phyloP scores from a whole-genome alignment of 2,888 invertebrate species.

The Tetragonula carbonaria region DNA sequence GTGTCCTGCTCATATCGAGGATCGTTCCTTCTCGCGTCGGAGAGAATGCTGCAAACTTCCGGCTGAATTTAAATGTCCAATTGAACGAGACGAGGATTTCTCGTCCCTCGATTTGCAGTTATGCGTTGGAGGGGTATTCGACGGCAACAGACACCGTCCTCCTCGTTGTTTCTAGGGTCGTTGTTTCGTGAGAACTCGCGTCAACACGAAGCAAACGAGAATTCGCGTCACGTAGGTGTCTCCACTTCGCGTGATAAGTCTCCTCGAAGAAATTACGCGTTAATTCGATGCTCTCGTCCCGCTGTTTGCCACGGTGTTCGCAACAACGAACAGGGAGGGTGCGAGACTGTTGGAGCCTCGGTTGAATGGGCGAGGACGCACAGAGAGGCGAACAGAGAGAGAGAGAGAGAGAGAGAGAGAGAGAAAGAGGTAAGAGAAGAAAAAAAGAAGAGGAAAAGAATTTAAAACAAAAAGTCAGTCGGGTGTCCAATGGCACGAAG shows the following conservation, averaged over 20 bases:
- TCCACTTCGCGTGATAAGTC: conserved; percentile 63
- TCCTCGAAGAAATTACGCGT: conserved; percentile 55
- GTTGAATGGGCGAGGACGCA: conserved; percentile 49
- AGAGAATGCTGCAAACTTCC: conserved; percentile 56
- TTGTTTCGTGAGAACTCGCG: conserved; percentile 41
- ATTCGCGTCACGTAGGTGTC: conserved; percentile 53
- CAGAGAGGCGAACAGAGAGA: neutral
- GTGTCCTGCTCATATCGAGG: conserved; percentile 18
- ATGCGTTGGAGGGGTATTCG: conserved; percentile 4
- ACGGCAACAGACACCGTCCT: conserved; percentile 40
- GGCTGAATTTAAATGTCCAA: conserved; percentile 71
- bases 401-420: neutral
- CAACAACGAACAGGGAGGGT: conserved; percentile 47
- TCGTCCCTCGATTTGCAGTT: conserved; percentile 45
- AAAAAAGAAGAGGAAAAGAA: conserved; percentile 40
- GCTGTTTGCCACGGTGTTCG: conserved; percentile 20
- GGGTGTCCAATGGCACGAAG: conserved; percentile 74
- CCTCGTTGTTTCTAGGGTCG: neutral
- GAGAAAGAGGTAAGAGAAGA: neutral
- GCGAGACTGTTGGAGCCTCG: conserved; percentile 37
- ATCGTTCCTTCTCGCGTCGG: conserved; percentile 55
- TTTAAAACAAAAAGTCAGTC: conserved; percentile 68
- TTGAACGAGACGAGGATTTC: conserved; percentile 46
- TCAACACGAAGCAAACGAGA: neutral
- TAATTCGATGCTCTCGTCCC: conserved; percentile 60